Conservation (phyloP, 2,888 invertebrate species). For the Griposia aprilina region DNA sequence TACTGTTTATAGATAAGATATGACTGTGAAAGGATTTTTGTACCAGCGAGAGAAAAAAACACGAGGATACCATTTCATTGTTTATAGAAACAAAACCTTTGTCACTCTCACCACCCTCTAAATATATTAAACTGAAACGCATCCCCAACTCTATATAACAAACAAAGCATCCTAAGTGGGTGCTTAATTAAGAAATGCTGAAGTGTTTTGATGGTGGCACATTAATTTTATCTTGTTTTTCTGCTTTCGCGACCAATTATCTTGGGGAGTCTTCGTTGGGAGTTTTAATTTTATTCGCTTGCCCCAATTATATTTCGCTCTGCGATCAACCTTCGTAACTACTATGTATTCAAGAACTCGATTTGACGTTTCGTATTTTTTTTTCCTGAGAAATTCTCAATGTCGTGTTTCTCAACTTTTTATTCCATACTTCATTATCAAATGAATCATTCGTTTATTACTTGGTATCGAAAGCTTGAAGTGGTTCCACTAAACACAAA, state of each 20-base stretch:
- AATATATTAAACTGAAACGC: constrained; percentile 69
- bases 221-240: constrained; percentile 87
- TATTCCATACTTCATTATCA: constrained; percentile 9
- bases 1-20: constrained; percentile 8
- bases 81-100: constrained; percentile 47
- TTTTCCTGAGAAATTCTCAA: constrained; percentile 31
- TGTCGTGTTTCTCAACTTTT: constrained; percentile 18
- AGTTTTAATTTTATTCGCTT: constrained; percentile 81
- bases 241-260: constrained; percentile 85
- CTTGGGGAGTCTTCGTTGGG: constrained; percentile 75
- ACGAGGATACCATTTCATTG: constrained; percentile 25
- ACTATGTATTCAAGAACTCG: constrained; percentile 68
- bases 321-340: constrained; percentile 71
- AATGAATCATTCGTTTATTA: constrained; percentile 1
- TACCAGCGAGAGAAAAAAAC: background rate
- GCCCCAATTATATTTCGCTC: constrained; percentile 78
- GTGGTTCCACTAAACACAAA: constrained; percentile 17
- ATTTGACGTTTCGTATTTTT: constrained; percentile 35
- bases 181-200: constrained; percentile 84
- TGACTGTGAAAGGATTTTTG: background rate
- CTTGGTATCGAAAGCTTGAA: constrained; percentile 5
- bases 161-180: constrained; percentile 80
- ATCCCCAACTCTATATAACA: constrained; percentile 66
- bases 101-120: constrained; percentile 42
- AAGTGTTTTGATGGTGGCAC: constrained; percentile 86